Evolutionary conservation across 2,797 vertebrate genomes (phyloP), one percentile per base, ranked within the genome.

Genomic region (Urocyon cinereoargenteus): DNA sequence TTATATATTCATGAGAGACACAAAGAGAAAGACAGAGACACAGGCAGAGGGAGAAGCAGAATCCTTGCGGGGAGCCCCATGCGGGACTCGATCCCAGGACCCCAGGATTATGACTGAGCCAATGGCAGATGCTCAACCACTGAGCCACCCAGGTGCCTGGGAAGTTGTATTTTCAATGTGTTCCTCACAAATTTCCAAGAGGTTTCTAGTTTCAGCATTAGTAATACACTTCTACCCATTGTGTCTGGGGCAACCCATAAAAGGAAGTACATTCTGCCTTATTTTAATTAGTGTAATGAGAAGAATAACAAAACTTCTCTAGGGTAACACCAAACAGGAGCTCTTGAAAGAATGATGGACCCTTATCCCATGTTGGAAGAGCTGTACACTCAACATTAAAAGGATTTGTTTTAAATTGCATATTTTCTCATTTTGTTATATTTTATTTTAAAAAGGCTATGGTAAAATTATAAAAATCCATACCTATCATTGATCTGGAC

Each of bases 351-450:
- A 72, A 57, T 26, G 73, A 84, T 24, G 6, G 3, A 55, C 3
- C 10, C 16, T 22, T 4, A 6, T 2, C 16, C 51, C 26, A 34
- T 16, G 5, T 45, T 40, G 18, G 83, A 97, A 84, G 22, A 91
- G 24, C 16, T 19, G 28, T 31, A 53, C 36, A 36, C 4, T 12
- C 81, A 68, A 11, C 78, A 14, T 59, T 70, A 19, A 55, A 64
- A 22, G 51, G 53, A 55, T 75, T 90, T 15, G 5, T 92, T 90
- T 72, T 64, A 26, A 61, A 84, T 91, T 55, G 15, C 14, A 14
- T 72, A 31, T 55, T 95, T 73, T 85, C 51, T 96, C 62, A 95
- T 64, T 85, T 77, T 62, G 18, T 40, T 95, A 49, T 49, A 72
- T 86, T 75, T 82, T 82, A 83, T 66, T 66, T 93, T 15, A 78